A percentile compares a stretch with the other conserved stretches of the same genome.
phyloP scores from a whole-genome alignment of 2,888 invertebrate genomes.

The Lasioglossum villosulum region DNA sequence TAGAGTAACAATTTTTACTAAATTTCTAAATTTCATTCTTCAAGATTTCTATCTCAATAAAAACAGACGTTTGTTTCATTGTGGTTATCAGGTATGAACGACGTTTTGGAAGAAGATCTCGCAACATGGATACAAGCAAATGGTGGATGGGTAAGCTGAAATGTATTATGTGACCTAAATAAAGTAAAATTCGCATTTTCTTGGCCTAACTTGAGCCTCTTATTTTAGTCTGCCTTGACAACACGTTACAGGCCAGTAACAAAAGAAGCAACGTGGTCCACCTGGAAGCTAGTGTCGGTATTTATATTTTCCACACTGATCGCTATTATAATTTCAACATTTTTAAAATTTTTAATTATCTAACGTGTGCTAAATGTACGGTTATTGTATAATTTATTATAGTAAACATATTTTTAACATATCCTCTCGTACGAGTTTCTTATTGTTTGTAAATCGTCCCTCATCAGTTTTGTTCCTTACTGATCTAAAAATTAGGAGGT shows the following conservation, averaged over 20 bases:
- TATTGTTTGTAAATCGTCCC: neutral
- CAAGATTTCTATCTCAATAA: too few relatives aligned
- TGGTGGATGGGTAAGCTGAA: slow-evolving; percentile 92
- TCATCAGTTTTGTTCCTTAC: neutral
- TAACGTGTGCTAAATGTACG: slow-evolving; percentile 17
- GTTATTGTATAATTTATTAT: slow-evolving; percentile 6
- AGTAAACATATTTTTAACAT: slow-evolving; percentile 6
- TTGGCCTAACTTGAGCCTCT: neutral
- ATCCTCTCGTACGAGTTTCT: neutral
- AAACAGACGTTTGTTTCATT: too few relatives aligned
- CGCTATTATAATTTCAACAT: slow-evolving; percentile 59
- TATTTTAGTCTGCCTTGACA: slow-evolving; percentile 74
- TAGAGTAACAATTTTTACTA: neutral
- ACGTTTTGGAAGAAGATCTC: slow-evolving; percentile 89
- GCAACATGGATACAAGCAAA: slow-evolving; percentile 92
- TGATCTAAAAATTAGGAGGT: neutral
- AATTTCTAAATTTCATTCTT: too few relatives aligned
- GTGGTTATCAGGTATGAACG: slow-evolving; percentile 87
- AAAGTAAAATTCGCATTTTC: neutral
- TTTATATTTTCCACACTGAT: slow-evolving; percentile 62
- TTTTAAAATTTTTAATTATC: slow-evolving; percentile 49
- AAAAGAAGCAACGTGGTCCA: slow-evolving; percentile 70
- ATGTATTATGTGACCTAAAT: neutral
- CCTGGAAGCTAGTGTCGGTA: slow-evolving; percentile 48
- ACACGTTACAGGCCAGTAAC: slow-evolving; percentile 73